These are phyloP conservation scores for Gallinago jamesoni DNA, from an alignment of 2,113 vertebrate species.

Conservation along the genomic window DNA sequence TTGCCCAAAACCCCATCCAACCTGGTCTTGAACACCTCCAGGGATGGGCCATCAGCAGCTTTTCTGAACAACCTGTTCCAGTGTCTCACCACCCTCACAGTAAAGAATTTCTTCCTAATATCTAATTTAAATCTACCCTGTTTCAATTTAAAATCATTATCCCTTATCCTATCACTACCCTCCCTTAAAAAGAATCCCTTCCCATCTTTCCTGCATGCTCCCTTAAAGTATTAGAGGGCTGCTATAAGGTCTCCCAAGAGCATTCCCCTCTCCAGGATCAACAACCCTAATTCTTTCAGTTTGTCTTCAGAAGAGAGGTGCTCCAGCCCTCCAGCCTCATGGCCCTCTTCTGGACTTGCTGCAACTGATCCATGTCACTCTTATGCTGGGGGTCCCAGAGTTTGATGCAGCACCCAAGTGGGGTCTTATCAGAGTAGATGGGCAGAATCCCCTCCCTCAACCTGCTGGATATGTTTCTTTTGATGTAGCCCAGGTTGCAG, in stretches of 20 bases:
- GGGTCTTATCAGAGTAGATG: not conserved
- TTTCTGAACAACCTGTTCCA: not conserved
- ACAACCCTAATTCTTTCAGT: not conserved
- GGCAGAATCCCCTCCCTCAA: not conserved
- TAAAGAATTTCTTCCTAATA: not conserved
- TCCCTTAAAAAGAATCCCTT: not conserved
- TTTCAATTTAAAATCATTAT: not conserved
- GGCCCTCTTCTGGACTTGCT: not conserved
- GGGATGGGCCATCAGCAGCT: not conserved
- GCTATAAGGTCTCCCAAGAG: not conserved
- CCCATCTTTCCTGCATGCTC: not conserved
- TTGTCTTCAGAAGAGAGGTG: not conserved
- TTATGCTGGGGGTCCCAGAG: not conserved
- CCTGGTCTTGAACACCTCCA: not conserved
- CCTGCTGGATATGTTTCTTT: not conserved
- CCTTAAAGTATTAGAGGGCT: not conserved
- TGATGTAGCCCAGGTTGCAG: not conserved
- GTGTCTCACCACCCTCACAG: not conserved
- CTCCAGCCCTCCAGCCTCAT: not conserved
- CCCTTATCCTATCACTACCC: not conserved
- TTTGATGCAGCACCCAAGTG: not conserved
- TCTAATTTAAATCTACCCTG: not conserved
- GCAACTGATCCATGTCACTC: not conserved
- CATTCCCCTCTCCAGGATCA: not conserved
- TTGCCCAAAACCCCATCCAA: not conserved